These are phyloP conservation scores for Globia sparganii DNA, from an alignment of 2,888 invertebrate species.

Conservation along the genomic window DNA sequence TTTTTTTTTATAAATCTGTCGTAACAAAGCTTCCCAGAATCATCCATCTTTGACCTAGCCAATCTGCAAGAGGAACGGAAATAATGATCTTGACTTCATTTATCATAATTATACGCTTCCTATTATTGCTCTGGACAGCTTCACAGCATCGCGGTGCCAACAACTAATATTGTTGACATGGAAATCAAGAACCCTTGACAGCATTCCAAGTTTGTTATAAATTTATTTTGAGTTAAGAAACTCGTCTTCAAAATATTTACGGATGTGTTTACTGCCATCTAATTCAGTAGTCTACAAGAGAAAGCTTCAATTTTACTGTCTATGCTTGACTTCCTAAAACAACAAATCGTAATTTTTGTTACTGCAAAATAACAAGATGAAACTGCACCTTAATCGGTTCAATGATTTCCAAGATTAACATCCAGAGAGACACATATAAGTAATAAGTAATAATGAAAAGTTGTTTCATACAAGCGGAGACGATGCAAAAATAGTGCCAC, in stretches of 20 bases:
- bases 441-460: constrained; percentile 53
- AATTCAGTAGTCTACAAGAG: background rate
- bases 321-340: constrained; percentile 4
- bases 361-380: constrained; percentile 18
- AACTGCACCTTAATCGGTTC: constrained; percentile 49
- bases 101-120: constrained; percentile 49
- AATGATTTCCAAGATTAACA: constrained; percentile 51
- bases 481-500: constrained; percentile 56
- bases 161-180: constrained; percentile 46
- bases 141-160: constrained; percentile 51
- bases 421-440: constrained; percentile 34
- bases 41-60: constrained; percentile 26
- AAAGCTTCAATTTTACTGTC: constrained; percentile 1
- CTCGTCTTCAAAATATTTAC: constrained; percentile 35
- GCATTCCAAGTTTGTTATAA: constrained; percentile 46
- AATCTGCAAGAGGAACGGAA: constrained; percentile 25
- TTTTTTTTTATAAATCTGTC: background rate
- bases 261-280: constrained; percentile 2
- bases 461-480: constrained; percentile 53
- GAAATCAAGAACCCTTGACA: constrained; percentile 55
- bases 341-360: constrained; percentile 12
- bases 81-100: constrained; percentile 54
- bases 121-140: constrained; percentile 46
- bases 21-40: constrained; percentile 13
- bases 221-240: constrained; percentile 30